phyloP scores from a whole-genome alignment of 64 coral and sea anemone species.

The Stichodactyla helianthus region DNA sequence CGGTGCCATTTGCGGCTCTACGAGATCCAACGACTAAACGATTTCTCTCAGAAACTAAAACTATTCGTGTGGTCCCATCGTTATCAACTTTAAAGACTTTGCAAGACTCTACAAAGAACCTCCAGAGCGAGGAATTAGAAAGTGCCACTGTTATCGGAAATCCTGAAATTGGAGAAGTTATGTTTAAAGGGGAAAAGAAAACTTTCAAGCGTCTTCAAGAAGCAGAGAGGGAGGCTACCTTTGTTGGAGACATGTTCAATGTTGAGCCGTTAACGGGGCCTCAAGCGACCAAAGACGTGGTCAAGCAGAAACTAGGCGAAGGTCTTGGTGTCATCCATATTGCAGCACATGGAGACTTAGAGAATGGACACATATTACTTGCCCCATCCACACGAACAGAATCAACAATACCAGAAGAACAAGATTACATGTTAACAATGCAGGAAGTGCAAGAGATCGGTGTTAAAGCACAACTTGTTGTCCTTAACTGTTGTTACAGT shows the following conservation, averaged over 20 bases:
- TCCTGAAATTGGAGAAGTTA: not conserved
- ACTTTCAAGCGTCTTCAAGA: not conserved
- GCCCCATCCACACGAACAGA: not conserved
- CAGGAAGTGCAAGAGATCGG: conserved; percentile 26
- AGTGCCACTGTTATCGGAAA: conserved; percentile 34
- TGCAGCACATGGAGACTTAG: conserved; percentile 35
- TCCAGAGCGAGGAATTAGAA: conserved; percentile 6
- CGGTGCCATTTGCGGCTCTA: not conserved
- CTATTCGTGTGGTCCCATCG: conserved; percentile 34
- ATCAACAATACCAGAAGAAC: not conserved
- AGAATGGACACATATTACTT: conserved; percentile 39
- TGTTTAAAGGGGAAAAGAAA: conserved; percentile 23
- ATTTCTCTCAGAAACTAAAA: conserved; percentile 10
- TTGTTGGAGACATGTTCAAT: not conserved
- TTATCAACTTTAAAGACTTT: conserved; percentile 34
- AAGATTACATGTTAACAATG: conserved; percentile 53
- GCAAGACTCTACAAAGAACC: conserved; percentile 6
- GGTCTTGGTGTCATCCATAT: conserved; percentile 31
- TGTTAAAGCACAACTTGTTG: conserved; percentile 34
- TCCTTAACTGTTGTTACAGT: conserved; percentile 42
- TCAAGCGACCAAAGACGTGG: conserved; percentile 22
- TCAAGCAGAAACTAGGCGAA: conserved; percentile 32
- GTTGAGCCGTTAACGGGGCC: not conserved
- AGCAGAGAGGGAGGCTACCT: conserved; percentile 3
- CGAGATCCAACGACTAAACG: conserved; percentile 5